Conservation (phyloP, 2,888 invertebrate species). For the Athrips mouffetella region DNA sequence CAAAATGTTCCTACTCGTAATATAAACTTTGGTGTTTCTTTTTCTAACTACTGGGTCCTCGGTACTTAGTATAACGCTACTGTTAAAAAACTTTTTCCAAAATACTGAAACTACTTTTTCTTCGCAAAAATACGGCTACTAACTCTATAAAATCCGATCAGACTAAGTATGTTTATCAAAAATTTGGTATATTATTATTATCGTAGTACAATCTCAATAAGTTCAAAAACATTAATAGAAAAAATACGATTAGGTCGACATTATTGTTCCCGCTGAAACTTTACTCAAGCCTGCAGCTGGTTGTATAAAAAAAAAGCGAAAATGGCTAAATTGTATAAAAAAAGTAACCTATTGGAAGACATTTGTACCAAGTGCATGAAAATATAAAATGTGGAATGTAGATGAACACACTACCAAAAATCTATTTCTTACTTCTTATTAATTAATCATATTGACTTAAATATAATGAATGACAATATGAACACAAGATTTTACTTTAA, state of each 20-base stretch:
- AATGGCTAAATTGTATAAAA: constrained; percentile 35
- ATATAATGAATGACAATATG: constrained; percentile 30
- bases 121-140: constrained; percentile 68
- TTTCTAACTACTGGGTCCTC: constrained; percentile 69
- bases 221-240: constrained; percentile 47
- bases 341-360: constrained; percentile 75
- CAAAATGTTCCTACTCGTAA: constrained; percentile 49
- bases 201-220: constrained; percentile 18
- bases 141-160: constrained; percentile 56
- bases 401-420: constrained; percentile 22
- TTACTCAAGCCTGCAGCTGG: constrained; percentile 31
- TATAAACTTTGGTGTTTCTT: constrained; percentile 70
- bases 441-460: constrained; percentile 19
- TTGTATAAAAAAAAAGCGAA: neutral
- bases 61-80: constrained; percentile 50
- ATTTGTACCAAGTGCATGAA: constrained; percentile 47
- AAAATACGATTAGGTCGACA: constrained; percentile 61
- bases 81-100: constrained; percentile 62
- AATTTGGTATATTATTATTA: constrained; percentile 26
- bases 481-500: constrained; percentile 42
- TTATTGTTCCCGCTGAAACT: constrained; percentile 62
- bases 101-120: constrained; percentile 67
- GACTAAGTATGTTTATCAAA: constrained; percentile 47
- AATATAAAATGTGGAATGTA: constrained; percentile 52
- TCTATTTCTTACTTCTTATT: neutral